Evolutionary conservation across 2,113 vertebrate species (phyloP), one percentile per base, ranked within the genome.

Genomic region (Callipepla squamata): DNA sequence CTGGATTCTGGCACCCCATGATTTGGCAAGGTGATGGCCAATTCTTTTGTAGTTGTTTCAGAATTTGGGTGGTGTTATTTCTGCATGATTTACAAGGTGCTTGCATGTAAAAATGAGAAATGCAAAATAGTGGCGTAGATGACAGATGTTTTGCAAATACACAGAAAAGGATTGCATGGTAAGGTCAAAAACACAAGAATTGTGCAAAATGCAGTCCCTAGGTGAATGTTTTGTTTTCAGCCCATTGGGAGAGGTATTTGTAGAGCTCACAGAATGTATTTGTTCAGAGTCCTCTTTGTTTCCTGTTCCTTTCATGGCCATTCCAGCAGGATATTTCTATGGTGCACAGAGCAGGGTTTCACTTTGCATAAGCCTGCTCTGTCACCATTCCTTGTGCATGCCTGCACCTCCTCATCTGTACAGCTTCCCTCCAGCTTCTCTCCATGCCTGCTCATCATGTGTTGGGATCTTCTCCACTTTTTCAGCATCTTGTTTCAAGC

Each of bases 231-330:
- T 89, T 95, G 55, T 87, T 91, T 89, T 63, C 47, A 57, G 75
- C 70, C 55, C 50, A 87, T 45, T 91, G 85, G 45, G 47, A 87
- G 63, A 82, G 67, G 28, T 81, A 59, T 69, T 89, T 93, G 30
- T 55, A 85, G 22, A 85, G 42, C 63, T 92, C 65, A 85, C 57
- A 55, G 63, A 80, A 78, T 86, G 63, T 94, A 73, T 92, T 95
- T 94, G 70, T 92, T 89, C 91, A 85, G 87, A 57, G 48, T 77
- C 47, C 13, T 92, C 79, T 95, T 94, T 95, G 89, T 94, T 96
- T 95, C 90, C 93, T 96, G 65, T 32, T 83, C 51, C 57, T 92
- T 95, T 96, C 73, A 70, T 92, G 89, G 45, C 81, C 22, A 5
- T 86, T 77, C 84, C 73, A 20, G 1, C n/a, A 68, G 84, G 68